phyloP scores from a whole-genome alignment of 1,140 invertebrate genomes.

The Andrena cerasifolii region DNA sequence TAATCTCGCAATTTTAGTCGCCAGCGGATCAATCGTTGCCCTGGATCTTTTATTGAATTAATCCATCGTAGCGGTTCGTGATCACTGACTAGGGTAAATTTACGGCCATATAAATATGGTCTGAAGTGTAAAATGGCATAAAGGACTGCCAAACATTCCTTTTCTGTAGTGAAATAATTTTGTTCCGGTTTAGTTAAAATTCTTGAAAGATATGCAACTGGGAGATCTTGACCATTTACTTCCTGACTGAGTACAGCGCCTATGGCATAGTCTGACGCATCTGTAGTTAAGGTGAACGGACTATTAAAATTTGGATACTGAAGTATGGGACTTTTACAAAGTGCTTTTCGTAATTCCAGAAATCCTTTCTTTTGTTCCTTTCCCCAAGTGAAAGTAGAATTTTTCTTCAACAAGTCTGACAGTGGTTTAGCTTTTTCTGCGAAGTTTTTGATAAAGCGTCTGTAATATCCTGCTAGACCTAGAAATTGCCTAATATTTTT shows the following conservation, averaged over 20 bases:
- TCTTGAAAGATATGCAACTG: slow-evolving; percentile 65
- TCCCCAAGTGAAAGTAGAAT: slow-evolving; percentile 40
- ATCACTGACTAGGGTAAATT: slow-evolving; percentile 74
- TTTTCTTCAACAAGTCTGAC: slow-evolving; percentile 50
- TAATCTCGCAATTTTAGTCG: slow-evolving; percentile 39
- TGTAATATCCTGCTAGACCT: slow-evolving; percentile 65
- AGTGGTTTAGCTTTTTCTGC: slow-evolving; percentile 65
- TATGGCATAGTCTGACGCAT: slow-evolving; percentile 52
- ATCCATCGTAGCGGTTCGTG: slow-evolving; percentile 72
- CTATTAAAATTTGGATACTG: slow-evolving; percentile 59
- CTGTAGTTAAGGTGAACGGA: slow-evolving; percentile 51
- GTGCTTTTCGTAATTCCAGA: slow-evolving; percentile 39
- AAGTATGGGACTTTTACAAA: slow-evolving; percentile 52
- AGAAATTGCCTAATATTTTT: slow-evolving; percentile 53
- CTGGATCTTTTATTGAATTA: slow-evolving; percentile 67
- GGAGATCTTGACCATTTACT: slow-evolving; percentile 48
- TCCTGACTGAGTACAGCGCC: slow-evolving; percentile 53
- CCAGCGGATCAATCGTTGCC: slow-evolving; percentile 49
- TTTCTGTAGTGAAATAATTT: slow-evolving; percentile 55
- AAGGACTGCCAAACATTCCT: slow-evolving; percentile 45
- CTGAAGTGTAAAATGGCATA: slow-evolving; percentile 43
- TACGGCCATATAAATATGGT: slow-evolving; percentile 46
- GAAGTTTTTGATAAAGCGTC: slow-evolving; percentile 63
- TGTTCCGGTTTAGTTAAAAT: slow-evolving; percentile 66
- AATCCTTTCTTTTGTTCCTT: slow-evolving; percentile 37